A percentile compares a stretch with the other conserved stretches of the same genome.
phyloP scores from a whole-genome alignment of 2,888 invertebrate genomes.

The Acholoe squamosa region DNA sequence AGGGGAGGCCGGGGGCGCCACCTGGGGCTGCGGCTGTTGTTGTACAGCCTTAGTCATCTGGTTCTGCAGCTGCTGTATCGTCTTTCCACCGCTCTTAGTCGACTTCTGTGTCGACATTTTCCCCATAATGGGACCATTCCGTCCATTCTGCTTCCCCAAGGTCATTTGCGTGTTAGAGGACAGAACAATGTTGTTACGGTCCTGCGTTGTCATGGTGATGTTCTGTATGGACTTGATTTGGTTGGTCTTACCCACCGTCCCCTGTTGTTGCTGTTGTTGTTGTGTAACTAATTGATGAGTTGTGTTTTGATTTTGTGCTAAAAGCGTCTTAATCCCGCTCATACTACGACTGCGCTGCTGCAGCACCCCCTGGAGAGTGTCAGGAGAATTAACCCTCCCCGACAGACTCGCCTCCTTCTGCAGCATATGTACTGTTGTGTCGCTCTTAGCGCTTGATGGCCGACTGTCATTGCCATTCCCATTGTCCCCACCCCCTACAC shows the following conservation, averaged over 20 bases:
- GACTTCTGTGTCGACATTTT: constrained; percentile 75
- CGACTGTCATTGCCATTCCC: constrained; percentile 47
- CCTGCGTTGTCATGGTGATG: constrained; percentile 79
- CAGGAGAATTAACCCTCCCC: neutral
- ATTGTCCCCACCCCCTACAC: neutral
- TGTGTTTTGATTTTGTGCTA: neutral
- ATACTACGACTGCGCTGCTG: constrained; percentile 31
- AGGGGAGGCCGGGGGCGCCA: constrained; percentile 69
- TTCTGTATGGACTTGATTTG: constrained; percentile 78
- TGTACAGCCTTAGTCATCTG: constrained; percentile 16
- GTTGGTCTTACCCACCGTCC: constrained; percentile 63
- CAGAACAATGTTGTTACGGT: constrained; percentile 78
- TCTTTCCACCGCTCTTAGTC: constrained; percentile 63
- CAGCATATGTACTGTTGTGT: constrained; percentile 56
- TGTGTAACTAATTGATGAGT: neutral
- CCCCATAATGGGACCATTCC: constrained; percentile 75
- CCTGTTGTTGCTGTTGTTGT: constrained; percentile 20
- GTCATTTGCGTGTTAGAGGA: constrained; percentile 79
- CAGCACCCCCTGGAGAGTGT: neutral
- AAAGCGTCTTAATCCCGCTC: constrained; percentile 20
- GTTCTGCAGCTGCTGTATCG: constrained; percentile 62
- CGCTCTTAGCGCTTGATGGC: constrained; percentile 66
- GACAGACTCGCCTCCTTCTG: constrained; percentile 28
- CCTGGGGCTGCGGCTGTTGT: constrained; percentile 63
- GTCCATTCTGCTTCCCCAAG: constrained; percentile 75